A percentile compares a stretch with the other conserved stretches of the same genome.
Conservation (phyloP, 2,888 invertebrate species). For the Pandemis corylana region DNA sequence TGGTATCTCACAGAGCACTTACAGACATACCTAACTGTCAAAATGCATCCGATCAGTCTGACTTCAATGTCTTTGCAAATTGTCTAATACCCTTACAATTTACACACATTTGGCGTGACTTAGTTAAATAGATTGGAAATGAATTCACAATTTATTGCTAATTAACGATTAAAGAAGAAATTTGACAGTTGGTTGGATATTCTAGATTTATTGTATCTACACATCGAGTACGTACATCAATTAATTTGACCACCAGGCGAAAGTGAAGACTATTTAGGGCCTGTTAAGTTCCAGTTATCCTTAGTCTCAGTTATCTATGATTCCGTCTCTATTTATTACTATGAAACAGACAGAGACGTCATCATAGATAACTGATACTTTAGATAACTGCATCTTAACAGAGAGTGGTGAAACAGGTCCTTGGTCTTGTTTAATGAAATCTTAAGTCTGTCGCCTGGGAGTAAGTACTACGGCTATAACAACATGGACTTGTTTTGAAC, state of each 20-base stretch:
- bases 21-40: slow-evolving; percentile 9
- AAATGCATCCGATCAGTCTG: neutral
- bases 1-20: slow-evolving; percentile 56
- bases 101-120: neutral
- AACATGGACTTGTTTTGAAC: slow-evolving; percentile 11
- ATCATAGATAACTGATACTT: no score
- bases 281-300: no score
- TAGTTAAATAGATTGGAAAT: neutral
- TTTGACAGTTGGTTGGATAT: neutral
- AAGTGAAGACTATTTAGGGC: neutral
- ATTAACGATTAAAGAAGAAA: neutral
- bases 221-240: slow-evolving; percentile 24
- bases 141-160: neutral
- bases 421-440: neutral
- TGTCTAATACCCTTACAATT: neutral
- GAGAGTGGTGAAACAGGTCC: no score
- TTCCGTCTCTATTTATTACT: no score
- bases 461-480: slow-evolving; percentile 20
- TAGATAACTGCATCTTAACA: no score
- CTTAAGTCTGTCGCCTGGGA: neutral
- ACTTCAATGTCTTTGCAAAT: neutral
- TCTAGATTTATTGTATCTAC: neutral
- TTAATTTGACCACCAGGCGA: slow-evolving; percentile 13
- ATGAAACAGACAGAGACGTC: no score
- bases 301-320: no score